Evolutionary conservation across 2,888 invertebrate genomes (phyloP), one percentile per base, ranked within the genome.

Genomic region (Mantis religiosa): DNA sequence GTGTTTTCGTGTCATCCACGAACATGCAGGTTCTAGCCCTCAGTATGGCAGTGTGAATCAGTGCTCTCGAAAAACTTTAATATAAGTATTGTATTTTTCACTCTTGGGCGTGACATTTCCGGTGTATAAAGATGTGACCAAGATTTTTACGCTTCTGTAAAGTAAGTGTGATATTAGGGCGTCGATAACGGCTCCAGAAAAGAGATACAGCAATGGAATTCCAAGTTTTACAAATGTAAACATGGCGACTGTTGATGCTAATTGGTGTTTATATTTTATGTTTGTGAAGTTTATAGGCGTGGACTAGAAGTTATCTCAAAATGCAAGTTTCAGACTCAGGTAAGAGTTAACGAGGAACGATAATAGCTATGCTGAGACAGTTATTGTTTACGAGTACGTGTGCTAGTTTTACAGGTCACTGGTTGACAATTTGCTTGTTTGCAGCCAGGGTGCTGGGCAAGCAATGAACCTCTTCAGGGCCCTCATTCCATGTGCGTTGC

Each of bases 401-500:
- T 30, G 71, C 27, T 34, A 83, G 82, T 84, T 88, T 85, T 85
- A 85, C 88, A 88, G 85, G 88, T 88, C 88, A 88, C 83, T 88
- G 88, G 81, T 84, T 85, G 88, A 84, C 84, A 88, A 54, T 83
- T 82, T 28, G 71, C 7, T 82, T 87, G 20, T 87, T 89, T 89
- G 85, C 90, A 90, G 89, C 90, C 89, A 41, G 85, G 85, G 88
- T 85, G 90, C 90, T 90, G 90, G 89, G 90, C 87, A 87, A 90
- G 90, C 85, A 87, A 90, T 90, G 90, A 90, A 90, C 89, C 81
- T 90, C 30, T 90, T 90, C 84, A 89, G 90, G 89, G 90, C 90
- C 81, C 89, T 90, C 28, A 90, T 90, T 82, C 90, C 90, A 84
- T 90, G 90, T 90, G 90, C 90, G 88, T 89, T 90, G 90, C 90